phyloP scores from a whole-genome alignment of 2,113 vertebrate genomes.

The Pollachius pollachius region DNA sequence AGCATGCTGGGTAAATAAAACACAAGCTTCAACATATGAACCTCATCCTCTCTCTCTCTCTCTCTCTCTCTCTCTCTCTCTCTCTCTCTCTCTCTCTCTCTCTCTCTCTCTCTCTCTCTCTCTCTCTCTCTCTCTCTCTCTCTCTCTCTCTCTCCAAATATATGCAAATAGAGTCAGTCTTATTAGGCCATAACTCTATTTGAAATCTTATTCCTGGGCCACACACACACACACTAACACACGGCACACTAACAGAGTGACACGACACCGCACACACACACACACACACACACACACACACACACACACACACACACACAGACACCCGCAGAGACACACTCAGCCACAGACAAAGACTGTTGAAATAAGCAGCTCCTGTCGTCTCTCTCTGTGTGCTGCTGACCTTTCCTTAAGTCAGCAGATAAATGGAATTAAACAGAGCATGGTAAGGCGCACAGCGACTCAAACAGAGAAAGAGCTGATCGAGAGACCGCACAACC shows the following conservation, averaged over 20 bases:
- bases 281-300: background rate
- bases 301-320: background rate
- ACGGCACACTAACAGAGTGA: background rate
- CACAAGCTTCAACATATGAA: too few species aligned
- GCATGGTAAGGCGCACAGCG: background rate
- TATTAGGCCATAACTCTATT: background rate
- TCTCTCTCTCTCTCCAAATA: background rate
- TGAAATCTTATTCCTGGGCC: background rate
- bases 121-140: background rate
- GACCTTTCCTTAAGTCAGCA: background rate
- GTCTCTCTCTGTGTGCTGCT: background rate
- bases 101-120: too few species aligned
- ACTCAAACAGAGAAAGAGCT: slow-evolving; percentile 37
- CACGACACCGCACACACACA: background rate
- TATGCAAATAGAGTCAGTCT: background rate
- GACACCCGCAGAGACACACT: background rate
- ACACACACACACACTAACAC: background rate
- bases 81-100: too few species aligned
- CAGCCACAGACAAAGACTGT: background rate
- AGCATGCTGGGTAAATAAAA: too few species aligned
- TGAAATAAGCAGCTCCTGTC: background rate
- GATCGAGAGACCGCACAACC: slow-evolving; percentile 40
- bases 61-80: background rate
- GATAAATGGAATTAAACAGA: background rate
- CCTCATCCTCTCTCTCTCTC: background rate